Conservation (phyloP, 2,888 invertebrate species). For the Drosophila longiperda region DNA sequence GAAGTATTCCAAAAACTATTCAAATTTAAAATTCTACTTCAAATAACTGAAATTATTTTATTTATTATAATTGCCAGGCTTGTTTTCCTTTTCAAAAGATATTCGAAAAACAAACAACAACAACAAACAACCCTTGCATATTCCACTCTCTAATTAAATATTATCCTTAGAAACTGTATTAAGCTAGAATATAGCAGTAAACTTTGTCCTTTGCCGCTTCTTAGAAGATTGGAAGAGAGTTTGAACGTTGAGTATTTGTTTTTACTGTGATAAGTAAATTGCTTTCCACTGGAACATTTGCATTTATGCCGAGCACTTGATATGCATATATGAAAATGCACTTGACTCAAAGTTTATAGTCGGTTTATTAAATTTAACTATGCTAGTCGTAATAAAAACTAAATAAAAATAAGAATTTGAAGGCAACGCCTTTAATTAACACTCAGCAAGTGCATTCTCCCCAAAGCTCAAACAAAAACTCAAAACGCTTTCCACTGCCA, state of each 20-base stretch:
- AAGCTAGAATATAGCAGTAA: constrained; percentile 6
- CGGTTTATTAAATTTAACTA: constrained; percentile 43
- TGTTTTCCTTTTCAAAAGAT: not conserved
- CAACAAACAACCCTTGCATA: not conserved
- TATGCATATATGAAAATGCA: constrained; percentile 34
- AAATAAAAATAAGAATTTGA: constrained; percentile 1
- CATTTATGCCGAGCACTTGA: constrained; percentile 41
- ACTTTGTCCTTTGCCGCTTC: constrained; percentile 27
- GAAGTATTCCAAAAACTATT: not conserved
- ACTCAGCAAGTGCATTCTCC: constrained; percentile 23
- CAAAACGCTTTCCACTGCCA: not conserved
- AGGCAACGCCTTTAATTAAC: constrained; percentile 48
- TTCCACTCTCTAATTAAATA: not conserved
- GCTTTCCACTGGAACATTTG: constrained; percentile 36
- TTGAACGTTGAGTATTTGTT: constrained; percentile 24
- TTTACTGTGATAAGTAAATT: constrained; percentile 44
- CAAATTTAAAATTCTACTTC: not conserved
- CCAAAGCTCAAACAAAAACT: constrained; percentile 15
- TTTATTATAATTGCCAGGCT: not conserved
- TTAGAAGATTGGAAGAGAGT: no score
- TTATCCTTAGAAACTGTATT: constrained; percentile 14
- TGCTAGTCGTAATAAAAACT: constrained; percentile 20
- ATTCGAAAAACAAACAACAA: not conserved
- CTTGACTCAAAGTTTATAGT: constrained; percentile 17
- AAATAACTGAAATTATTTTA: not conserved